phyloP scores from a whole-genome alignment of 2,888 invertebrate species.

The Eristalis arbustorum region DNA sequence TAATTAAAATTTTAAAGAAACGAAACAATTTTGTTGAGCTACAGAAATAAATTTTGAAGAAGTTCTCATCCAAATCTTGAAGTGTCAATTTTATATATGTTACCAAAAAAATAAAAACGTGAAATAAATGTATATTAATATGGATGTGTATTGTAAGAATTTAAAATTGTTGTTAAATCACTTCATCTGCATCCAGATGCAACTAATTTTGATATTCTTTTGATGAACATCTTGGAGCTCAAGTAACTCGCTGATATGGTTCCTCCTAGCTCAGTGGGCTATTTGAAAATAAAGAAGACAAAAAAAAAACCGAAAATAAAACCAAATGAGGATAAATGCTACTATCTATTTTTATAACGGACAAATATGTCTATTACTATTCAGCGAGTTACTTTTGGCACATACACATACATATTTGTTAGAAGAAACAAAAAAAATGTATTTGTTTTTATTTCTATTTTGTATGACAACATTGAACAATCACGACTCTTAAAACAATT shows the following conservation, averaged over 20 bases:
- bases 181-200: constrained; percentile 22
- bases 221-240: constrained; percentile 26
- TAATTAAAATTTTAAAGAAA: background rate
- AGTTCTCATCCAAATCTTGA: constrained; percentile 30
- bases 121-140: constrained; percentile 26
- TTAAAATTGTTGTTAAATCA: constrained; percentile 35
- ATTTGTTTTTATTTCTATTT: constrained; percentile 49
- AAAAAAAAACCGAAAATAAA: no score
- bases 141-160: constrained; percentile 54
- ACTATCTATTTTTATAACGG: constrained; percentile 21
- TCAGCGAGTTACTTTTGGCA: constrained; percentile 54
- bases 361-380: constrained; percentile 13
- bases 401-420: constrained; percentile 35
- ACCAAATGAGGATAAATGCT: background rate
- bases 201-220: constrained; percentile 50
- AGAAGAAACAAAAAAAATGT: constrained; percentile 16
- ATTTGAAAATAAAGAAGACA: background rate
- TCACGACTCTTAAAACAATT: background rate
- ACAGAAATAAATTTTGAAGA: background rate
- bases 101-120: constrained; percentile 45
- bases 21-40: background rate
- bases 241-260: constrained; percentile 41
- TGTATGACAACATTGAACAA: background rate
- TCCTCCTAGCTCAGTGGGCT: background rate
- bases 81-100: constrained; percentile 52